Evolutionary conservation across 1,140 invertebrate genomes (phyloP), one percentile per base, ranked within the genome.

Genomic region (Drosophila kohkoa): DNA sequence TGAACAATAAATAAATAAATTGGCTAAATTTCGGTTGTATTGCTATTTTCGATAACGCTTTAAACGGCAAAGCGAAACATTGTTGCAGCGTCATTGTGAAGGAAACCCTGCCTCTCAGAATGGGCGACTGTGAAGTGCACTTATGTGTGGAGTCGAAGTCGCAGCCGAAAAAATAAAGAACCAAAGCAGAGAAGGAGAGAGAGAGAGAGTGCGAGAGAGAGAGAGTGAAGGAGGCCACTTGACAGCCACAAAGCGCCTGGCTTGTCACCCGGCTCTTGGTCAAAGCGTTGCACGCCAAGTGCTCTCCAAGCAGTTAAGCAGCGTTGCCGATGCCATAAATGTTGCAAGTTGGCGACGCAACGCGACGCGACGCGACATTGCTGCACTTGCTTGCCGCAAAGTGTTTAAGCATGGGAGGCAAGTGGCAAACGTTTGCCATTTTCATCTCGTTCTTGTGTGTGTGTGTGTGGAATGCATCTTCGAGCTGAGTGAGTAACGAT

Each of bases 231-330:
- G 28, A 54, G 58, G 78, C 73, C 77, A 83, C 83, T 88, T 83
- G 83, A 81, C 85, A 81, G 83, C 85, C 83, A 87, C 85, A 87
- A 87, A 87, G 80, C 83, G 83, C 74, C 82, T 77, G 85, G 85
- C 80, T 87, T 87, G 83, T 87, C 83, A 83, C 85, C 77, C 80
- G 80, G 66, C 66, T 81, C 83, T 89, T 88, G 85, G 85, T 87
- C 83, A 87, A 87, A 86, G 83, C 83, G 74, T 75, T 88, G 77
- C 66, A 38, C 83, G 77, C 78, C 85, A 80, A 87, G 80, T 79
- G 81, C 71, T 74, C 83, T 88, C 71, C 60, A 79, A 75, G 81
- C 83, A 87, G 82, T 88, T 83, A 87, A 88, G 82, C 68, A 88
- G 73, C 83, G 83, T 74, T 75, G 79, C 81, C 71, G 85, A 77